Evolutionary conservation across 1,140 invertebrate genomes (phyloP).

Genomic region (Magallana gigas): DNA sequence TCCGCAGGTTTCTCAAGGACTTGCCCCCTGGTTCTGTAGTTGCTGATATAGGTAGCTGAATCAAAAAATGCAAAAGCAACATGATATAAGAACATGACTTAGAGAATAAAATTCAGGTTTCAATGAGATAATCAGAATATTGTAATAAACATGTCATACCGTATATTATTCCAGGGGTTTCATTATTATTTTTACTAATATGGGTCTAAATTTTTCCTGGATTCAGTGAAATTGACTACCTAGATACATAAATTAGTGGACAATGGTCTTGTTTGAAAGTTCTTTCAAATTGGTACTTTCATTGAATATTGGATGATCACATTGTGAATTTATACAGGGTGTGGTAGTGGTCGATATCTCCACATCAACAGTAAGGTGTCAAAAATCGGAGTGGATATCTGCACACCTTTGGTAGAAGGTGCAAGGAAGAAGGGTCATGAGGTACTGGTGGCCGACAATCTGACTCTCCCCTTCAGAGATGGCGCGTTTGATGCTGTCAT

Average conservation of each 20-base stretch:
- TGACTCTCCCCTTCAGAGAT: conserved; percentile 93
- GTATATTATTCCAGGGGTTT: no score
- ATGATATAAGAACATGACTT: not conserved
- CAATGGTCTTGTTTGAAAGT: no score
- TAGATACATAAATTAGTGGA: no score
- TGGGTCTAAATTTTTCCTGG: no score
- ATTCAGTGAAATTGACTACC: no score
- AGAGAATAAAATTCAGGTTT: no score
- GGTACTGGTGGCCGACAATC: conserved; percentile 89
- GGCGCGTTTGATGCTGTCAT: conserved; percentile 96
- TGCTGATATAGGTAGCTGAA: conserved; percentile 90
- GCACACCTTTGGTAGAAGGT: conserved; percentile 87
- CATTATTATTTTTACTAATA: no score
- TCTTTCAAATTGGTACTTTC: no score
- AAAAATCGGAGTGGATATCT: conserved; percentile 93
- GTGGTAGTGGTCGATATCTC: conserved; percentile 95
- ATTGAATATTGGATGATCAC: no score
- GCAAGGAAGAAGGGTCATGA: conserved; percentile 90
- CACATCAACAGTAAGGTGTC: conserved; percentile 91
- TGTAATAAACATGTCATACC: no score
- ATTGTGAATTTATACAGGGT: conserved; percentile 82
- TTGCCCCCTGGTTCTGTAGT: conserved; percentile 94
- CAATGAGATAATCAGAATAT: no score
- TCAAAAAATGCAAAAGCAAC: conserved; percentile 63
- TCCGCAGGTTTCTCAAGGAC: conserved; percentile 91